Evolutionary conservation across 2,888 invertebrate genomes (phyloP), one percentile per base, ranked within the genome.

Genomic region (Scaptomyza polygonia): DNA sequence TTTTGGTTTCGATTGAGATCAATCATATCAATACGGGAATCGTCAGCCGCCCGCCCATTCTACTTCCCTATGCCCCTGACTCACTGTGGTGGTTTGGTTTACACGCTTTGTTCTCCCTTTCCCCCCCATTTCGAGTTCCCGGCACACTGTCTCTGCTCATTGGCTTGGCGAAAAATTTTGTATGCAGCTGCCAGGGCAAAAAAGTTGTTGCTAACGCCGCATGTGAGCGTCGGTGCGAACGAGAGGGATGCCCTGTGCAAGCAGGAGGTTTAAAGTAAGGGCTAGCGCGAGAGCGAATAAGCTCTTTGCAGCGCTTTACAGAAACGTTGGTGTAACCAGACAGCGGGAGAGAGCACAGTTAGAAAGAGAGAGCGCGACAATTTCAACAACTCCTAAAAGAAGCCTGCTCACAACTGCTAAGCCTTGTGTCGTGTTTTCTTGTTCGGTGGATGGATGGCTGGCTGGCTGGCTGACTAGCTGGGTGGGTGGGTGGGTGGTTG

Each of bases 201-300:
- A 89, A 89, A 80, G 89, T 89, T 89, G 89, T 89, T 89, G 89
- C 89, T 89, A 89, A 89, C 89, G 88, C 81, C 86, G 88, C 82
- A 78, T 85, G 79, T 68, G 65, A 59, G n/a, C 44, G 58, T 57
- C 43, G 52, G 86, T 67, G 83, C 62, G 72, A 84, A 55, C 51
- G 83, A 73, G 84, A 74, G 45, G 49, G 36, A 43, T 44, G 58
- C 44, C 44, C 44, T 29, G 21, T 59, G 54, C 42, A 40, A 49
- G 54, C 54, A 43, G 49, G 44, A 53, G 56, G 48, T 45, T 48
- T 12, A 62, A 58, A 16, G 48, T 45, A 14, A 27, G 16, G 25
- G 48, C 40, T 14, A 18, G 36, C 12, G 54, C 29, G 49, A 42
- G 61, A 21, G 34, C 25, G 8, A 14, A 12, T 49, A 7, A 14